Conservation (phyloP, 2,888 invertebrate genomes). For the Eilema sororculum region DNA sequence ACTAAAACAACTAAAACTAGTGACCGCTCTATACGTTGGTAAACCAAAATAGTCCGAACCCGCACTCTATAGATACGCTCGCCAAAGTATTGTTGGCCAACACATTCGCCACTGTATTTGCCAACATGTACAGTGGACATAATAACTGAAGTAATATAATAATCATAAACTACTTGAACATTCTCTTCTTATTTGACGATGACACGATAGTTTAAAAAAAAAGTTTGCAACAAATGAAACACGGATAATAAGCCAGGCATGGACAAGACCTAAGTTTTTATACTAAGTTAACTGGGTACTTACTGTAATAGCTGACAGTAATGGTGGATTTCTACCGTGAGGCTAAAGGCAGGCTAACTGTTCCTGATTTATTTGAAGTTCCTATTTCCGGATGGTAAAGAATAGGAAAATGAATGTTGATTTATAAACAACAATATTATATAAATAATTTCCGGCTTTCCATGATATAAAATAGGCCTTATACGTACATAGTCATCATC, state of each 20-base stretch:
- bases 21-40: too few relatives aligned
- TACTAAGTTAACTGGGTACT: too few relatives aligned
- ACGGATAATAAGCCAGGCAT: not conserved
- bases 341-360: not conserved
- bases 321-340: conserved; percentile 2
- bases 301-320: not conserved
- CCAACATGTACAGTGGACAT: not conserved
- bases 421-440: conserved; percentile 1
- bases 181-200: not conserved
- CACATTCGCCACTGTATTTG: too few relatives aligned
- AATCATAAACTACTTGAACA: not conserved
- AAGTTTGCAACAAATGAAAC: not conserved
- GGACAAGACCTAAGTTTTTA: not conserved
- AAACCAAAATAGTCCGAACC: too few relatives aligned
- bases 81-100: too few relatives aligned
- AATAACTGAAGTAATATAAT: not conserved
- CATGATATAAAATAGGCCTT: not conserved
- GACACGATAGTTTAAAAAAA: not conserved
- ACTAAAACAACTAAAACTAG: too few relatives aligned
- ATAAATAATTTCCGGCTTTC: conserved; percentile 2
- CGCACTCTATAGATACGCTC: too few relatives aligned
- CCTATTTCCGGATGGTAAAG: not conserved
- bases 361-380: conserved; percentile 1
- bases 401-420: not conserved
- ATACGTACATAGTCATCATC: too few relatives aligned